Conservation (phyloP, 2,797 vertebrate genomes). For the Petrocephalus sullivani region DNA sequence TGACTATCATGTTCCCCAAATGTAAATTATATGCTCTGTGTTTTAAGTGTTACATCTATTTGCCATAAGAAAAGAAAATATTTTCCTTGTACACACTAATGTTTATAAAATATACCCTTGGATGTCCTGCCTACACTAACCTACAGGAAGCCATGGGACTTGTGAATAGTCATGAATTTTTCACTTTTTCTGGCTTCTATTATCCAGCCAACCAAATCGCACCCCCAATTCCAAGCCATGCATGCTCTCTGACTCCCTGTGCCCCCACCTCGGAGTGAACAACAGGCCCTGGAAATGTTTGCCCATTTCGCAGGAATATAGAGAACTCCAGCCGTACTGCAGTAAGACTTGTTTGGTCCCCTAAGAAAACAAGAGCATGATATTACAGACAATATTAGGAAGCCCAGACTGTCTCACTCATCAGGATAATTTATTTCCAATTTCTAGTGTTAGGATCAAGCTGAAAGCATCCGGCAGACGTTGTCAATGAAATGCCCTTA, state of each 20-base stretch:
- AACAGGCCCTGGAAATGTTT: background rate
- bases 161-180: background rate
- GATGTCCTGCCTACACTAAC: background rate
- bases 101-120: background rate
- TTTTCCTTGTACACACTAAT: background rate
- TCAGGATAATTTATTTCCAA: background rate
- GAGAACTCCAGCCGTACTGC: background rate
- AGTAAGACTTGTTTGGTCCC: background rate
- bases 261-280: background rate
- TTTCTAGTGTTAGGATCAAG: background rate
- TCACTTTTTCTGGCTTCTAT: background rate
- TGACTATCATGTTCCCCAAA: background rate
- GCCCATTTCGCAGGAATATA: background rate
- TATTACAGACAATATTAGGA: background rate
- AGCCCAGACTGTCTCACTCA: background rate
- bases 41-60: background rate
- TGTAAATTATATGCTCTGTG: background rate
- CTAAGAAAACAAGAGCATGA: background rate
- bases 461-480: background rate
- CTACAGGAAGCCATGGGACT: background rate
- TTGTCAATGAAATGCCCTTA: background rate
- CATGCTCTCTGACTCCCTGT: background rate
- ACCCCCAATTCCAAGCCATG: background rate
- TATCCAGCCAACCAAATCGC: background rate
- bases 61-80: background rate